phyloP scores from a whole-genome alignment of 2,888 invertebrate genomes.

The Drosophila monieri region DNA sequence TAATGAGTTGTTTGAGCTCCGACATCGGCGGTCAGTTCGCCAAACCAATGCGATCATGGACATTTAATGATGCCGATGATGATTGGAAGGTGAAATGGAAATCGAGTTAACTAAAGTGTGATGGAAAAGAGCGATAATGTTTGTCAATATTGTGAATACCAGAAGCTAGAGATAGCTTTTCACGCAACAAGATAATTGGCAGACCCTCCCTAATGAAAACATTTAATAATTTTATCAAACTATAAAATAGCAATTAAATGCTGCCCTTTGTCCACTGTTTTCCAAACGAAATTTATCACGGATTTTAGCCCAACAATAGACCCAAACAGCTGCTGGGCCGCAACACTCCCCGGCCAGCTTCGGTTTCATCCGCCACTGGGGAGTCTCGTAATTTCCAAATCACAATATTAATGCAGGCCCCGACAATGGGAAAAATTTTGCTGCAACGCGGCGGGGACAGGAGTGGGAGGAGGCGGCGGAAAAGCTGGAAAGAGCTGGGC shows the following conservation, averaged over 20 bases:
- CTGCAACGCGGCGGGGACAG: conserved; percentile 14
- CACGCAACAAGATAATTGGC: not conserved
- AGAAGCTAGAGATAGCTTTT: not conserved
- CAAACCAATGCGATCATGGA: conserved; percentile 21
- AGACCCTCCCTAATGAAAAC: not conserved
- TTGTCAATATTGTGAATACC: not conserved
- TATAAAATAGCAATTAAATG: conserved; percentile 7
- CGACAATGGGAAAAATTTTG: conserved; percentile 35
- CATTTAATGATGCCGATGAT: conserved; percentile 28
- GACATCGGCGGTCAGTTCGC: not conserved
- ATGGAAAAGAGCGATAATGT: not conserved
- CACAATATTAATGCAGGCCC: conserved; percentile 48
- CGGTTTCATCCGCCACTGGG: conserved; percentile 44
- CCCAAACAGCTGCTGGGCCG: conserved; percentile 19
- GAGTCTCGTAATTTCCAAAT: conserved; percentile 51
- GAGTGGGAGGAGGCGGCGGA: not conserved
- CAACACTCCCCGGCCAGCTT: conserved; percentile 23
- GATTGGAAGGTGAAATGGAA: conserved; percentile 10
- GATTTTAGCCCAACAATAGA: conserved; percentile 28
- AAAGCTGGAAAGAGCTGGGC: conserved; percentile 9
- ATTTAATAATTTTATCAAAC: conserved; percentile 6
- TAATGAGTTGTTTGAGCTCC: conserved; percentile 17
- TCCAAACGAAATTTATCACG: conserved; percentile 35
- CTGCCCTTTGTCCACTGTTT: conserved; percentile 5
- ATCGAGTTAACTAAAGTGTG: not conserved